Evolutionary conservation across 2,888 invertebrate genomes (phyloP).

Genomic region (Malacosoma neustria): DNA sequence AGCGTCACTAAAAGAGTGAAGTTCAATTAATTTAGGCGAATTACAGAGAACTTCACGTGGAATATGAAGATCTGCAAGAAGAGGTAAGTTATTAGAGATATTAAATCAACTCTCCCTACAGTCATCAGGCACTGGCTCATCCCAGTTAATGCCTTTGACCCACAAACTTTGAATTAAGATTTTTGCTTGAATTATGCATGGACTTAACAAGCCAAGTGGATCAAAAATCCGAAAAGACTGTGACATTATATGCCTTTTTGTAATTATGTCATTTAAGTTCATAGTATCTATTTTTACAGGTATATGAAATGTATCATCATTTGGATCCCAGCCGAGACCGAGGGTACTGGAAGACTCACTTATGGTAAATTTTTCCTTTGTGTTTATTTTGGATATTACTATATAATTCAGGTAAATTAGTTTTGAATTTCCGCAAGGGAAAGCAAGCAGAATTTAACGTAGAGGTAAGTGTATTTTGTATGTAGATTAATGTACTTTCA

Average conservation of each 20-base stretch:
- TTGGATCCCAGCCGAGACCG: background rate
- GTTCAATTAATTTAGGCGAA: background rate
- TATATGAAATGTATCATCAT: background rate
- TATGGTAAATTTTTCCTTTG: background rate
- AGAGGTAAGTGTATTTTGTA: conserved; percentile 6
- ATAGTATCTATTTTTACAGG: too few relatives aligned
- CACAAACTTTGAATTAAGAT: conserved; percentile 3
- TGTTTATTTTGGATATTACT: background rate
- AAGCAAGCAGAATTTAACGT: conserved; percentile 11
- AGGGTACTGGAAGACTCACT: background rate
- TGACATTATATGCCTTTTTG: background rate
- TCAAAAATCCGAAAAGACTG: conserved; percentile 1
- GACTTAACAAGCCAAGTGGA: conserved; percentile 1
- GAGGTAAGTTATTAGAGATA: background rate
- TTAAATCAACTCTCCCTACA: conserved; percentile 2
- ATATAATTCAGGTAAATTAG: conserved; percentile 9
- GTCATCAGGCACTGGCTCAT: conserved; percentile 1
- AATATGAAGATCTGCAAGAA: background rate
- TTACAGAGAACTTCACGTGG: conserved; percentile 1
- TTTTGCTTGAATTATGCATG: conserved; percentile 1
- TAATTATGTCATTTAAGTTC: background rate
- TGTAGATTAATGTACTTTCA: conserved; percentile 6
- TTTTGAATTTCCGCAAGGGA: conserved; percentile 13
- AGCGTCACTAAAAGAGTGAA: conserved; percentile 5
- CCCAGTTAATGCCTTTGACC: conserved; percentile 1